Conservation (phyloP, 2,888 invertebrate genomes). For the Pollenia griseotomentosa region DNA sequence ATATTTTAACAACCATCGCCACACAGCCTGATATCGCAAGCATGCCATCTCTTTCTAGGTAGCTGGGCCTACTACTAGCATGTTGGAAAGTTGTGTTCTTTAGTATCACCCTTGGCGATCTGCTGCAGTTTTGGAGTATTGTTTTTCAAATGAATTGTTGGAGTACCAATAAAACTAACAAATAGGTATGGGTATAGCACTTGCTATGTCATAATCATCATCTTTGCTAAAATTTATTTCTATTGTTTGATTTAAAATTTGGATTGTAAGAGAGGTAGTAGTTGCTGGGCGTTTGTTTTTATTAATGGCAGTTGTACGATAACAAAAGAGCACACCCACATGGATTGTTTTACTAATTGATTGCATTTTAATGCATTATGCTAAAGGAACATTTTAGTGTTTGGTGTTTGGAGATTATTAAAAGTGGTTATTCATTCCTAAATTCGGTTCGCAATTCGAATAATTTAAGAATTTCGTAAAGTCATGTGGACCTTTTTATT, state of each 20-base stretch:
- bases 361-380: constrained; percentile 42
- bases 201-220: background rate
- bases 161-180: constrained; percentile 29
- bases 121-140: constrained; percentile 21
- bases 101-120: background rate
- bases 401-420: background rate
- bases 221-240: background rate
- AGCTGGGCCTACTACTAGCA: background rate
- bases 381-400: background rate
- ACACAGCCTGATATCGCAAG: constrained; percentile 14
- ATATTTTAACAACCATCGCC: constrained; percentile 46
- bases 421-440: background rate
- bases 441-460: too few species aligned
- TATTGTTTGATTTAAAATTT: constrained; percentile 9
- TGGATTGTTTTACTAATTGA: constrained; percentile 61
- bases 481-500: too few species aligned
- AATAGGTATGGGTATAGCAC: background rate
- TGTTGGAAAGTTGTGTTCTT: background rate
- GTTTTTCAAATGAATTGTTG: constrained; percentile 47
- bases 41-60: constrained; percentile 57
- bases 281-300: constrained; percentile 45
- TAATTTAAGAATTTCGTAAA: too few species aligned
- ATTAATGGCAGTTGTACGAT: constrained; percentile 4
- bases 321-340: constrained; percentile 68
- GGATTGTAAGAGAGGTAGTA: background rate